Evolutionary conservation across 2,797 vertebrate species (phyloP).

Genomic region (Halcyon leucocephala): DNA sequence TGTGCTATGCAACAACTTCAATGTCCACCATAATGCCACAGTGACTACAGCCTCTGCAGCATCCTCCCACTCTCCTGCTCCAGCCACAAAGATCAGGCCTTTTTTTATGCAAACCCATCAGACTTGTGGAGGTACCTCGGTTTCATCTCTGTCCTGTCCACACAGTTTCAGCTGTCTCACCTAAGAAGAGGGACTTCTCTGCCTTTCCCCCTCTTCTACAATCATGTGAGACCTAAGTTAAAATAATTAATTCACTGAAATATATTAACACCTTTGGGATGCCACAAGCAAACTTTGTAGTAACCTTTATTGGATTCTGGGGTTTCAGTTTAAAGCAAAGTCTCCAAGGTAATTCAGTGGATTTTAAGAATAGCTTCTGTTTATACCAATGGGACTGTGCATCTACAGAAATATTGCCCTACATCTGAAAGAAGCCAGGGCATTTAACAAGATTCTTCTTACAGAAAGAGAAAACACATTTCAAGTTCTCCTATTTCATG

Average conservation of each 20-base stretch:
- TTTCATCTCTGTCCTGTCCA: neutral
- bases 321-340: slow-evolving; percentile 1
- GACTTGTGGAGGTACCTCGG: neutral
- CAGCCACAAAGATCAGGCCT: fast-evolving
- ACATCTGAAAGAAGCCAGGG: slow-evolving; percentile 14
- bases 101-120: neutral
- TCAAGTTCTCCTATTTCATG: neutral
- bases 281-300: neutral
- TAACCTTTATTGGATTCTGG: neutral
- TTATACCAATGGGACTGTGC: neutral
- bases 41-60: neutral
- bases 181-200: neutral
- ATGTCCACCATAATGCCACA: neutral
- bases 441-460: neutral
- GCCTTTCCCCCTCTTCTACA: neutral
- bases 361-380: slow-evolving; percentile 43
- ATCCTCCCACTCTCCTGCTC: neutral
- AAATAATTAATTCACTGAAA: neutral
- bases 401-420: slow-evolving; percentile 15
- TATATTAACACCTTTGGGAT: neutral
- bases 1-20: fast-evolving
- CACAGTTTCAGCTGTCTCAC: fast-evolving
- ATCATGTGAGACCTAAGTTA: neutral
- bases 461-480: neutral
- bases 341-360: slow-evolving; percentile 16